Percentiles rank a stretch among this genome's conserved stretches.
Evolutionary conservation across 2,797 vertebrate species (phyloP).

Genomic region (Telmatherina bonti): DNA sequence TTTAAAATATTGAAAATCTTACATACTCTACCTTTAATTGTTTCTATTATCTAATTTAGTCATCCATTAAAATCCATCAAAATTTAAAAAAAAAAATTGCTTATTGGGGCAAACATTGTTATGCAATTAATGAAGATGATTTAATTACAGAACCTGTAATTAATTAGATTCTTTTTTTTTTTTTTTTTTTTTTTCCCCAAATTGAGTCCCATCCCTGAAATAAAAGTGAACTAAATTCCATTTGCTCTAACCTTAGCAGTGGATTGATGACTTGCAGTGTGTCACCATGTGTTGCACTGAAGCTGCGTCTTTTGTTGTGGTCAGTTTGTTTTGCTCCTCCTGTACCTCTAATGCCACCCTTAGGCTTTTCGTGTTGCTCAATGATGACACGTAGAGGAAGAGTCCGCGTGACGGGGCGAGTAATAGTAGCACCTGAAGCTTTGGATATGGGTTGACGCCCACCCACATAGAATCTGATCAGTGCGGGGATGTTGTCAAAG

Average conservation of each 20-base stretch:
- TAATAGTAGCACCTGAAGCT: conserved; percentile 86
- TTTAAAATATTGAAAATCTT: no score
- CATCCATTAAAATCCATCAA: no score
- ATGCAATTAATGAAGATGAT: no score
- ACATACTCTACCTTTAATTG: no score
- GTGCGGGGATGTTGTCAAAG: conserved; percentile 87
- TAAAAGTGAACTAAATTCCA: neutral
- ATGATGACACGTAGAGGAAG: conserved; percentile 82
- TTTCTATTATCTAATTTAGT: no score
- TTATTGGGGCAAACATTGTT: no score
- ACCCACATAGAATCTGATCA: conserved; percentile 87
- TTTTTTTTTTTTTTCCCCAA: no score
- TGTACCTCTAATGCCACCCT: conserved; percentile 18
- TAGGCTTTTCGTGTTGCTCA: conserved; percentile 64
- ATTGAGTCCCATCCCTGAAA: no score
- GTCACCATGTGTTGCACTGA: conserved; percentile 71
- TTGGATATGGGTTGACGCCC: conserved; percentile 85
- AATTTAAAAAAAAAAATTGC: no score
- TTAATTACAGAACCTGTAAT: no score
- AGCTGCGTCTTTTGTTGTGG: conserved; percentile 78
- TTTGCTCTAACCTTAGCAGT: conserved; percentile 44
- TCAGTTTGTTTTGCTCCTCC: conserved; percentile 33
- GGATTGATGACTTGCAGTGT: conserved; percentile 68
- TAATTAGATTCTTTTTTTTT: no score
- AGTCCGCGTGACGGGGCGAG: conserved; percentile 83